Evolutionary conservation across 2,113 vertebrate species (phyloP), one percentile per base, ranked within the genome.

Genomic region (Psephotus haematonotus): DNA sequence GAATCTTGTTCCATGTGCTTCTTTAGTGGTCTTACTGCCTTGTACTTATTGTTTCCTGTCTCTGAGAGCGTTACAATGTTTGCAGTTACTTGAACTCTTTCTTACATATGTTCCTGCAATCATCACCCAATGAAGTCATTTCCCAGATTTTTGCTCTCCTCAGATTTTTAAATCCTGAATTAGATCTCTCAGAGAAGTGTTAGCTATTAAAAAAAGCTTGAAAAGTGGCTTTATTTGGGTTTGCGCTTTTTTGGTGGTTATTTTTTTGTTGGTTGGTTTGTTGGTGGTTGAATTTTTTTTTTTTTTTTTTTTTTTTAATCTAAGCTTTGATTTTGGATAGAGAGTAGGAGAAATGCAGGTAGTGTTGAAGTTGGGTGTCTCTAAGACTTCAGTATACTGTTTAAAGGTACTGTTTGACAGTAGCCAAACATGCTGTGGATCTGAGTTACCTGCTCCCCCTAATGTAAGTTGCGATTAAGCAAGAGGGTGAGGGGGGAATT

Each of bases 91-190:
- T 67, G 80, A 91, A 1, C 83, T 94, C 82, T 86, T 87, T 50
- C 64, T 81, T 95, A 96, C 94, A 94, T 43, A 17, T 95, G 95
- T 94, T 96, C 83, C 72, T 78, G 77, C 81, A 95, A 37, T 96
- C 92, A 95, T 92, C 91, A 82, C 91, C 18, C 59, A 59, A 12
- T 86, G 82, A 96, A 93, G 71, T 86, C 0, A 78, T 81, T 95
- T 94, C 91, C 83, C 83, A 92, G 59, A 50, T 93, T 88, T 90
- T 88, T 86, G 14, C 41, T 35, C 5, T 68, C 59, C 63, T 94
- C 10, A 11, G 75, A 55, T 90, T 93, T 82, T 85, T 49, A 77
- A 83, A 78, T 70, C 49, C 49, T 67, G 64, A 84, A 43, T 83
- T 92, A 49, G 74, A 49, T 74, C 49, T 82, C 1, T 0, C 37